Evolutionary conservation across 1,140 invertebrate genomes (phyloP), one percentile per base, ranked within the genome.

Genomic region (Cydia strobilella): DNA sequence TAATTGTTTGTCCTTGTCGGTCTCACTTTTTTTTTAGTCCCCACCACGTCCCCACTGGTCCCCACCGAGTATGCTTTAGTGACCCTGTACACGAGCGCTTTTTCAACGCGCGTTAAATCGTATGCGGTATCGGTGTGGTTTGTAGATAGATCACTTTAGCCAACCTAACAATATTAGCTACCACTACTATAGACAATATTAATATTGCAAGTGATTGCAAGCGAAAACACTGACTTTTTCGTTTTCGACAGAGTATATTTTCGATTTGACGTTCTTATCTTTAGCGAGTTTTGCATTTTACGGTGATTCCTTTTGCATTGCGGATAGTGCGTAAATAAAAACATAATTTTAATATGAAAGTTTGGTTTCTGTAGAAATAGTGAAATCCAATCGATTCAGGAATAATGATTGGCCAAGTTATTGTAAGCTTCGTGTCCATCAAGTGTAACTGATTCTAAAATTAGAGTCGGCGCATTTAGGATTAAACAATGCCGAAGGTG

Each of bases 401-500:
- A n/a, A 69, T 18, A 35, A 69, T 69, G 54, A 69, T 69, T 35
- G 27, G 31, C 31, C 27, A 35, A 35, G 27, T 69, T 42, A 69
- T n/a, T 35, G 65, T 35, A 35, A 69, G 31, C 27, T 69, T 69
- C 31, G 27, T 69, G 31, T 69, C 31, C n/a, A 69, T 31, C 31
- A 35, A 69, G 65, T 69, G 35, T 69, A 69, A 35, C 65, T 42
- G 65, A 69, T 69, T 69, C 65, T 72, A 72, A 72, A 45, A 72
- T 72, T 51, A 45, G 45, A 72, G 9, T 42, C 48, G 18, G 42
- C 45, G 72, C 20, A 25, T 25, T 35, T 54, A 62, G 35, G 15
- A 54, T 13, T 62, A 76, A 73, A 88, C 82, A 84, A 91, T 93
- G 93, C 86, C 92, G 74, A 93, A 93, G 87, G 89, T 91, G 86